Evolutionary conservation across 2,113 vertebrate genomes (phyloP).

Genomic region (Erythrocercus mccallii): DNA sequence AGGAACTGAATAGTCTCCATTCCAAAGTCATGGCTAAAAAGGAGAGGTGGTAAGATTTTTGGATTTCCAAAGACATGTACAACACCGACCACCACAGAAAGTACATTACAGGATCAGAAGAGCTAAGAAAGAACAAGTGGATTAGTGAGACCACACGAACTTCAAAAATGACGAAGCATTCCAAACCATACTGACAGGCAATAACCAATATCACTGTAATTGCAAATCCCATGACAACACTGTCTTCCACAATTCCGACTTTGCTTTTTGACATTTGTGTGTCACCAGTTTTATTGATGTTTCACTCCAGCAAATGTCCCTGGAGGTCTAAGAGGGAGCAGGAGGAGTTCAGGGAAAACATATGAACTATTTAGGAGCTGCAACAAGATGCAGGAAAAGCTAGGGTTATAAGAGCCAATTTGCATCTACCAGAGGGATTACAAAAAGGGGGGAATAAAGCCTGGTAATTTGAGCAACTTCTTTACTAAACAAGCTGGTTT

Average conservation of each 20-base stretch:
- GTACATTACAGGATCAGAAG: not conserved
- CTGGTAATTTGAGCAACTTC: not conserved
- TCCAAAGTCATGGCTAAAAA: not conserved
- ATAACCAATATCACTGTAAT: not conserved
- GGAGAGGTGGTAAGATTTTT: not conserved
- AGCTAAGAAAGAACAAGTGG: not conserved
- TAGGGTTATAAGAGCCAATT: not conserved
- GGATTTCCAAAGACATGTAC: not conserved
- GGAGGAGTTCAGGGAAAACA: not conserved
- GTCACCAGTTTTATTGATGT: not conserved
- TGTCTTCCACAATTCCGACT: not conserved
- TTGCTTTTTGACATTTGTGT: not conserved
- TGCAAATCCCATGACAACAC: not conserved
- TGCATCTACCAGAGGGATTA: not conserved
- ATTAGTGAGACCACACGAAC: not conserved
- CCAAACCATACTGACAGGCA: not conserved
- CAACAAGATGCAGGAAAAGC: not conserved
- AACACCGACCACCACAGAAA: not conserved
- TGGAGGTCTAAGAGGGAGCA: not conserved
- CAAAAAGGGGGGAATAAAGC: not conserved
- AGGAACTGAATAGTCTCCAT: not conserved
- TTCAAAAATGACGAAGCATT: not conserved
- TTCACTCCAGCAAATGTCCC: not conserved
- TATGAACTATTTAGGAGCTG: not conserved
- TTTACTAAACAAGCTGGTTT: not conserved